Conservation (phyloP, 2,888 invertebrate genomes). For the Argyra leucocephala region DNA sequence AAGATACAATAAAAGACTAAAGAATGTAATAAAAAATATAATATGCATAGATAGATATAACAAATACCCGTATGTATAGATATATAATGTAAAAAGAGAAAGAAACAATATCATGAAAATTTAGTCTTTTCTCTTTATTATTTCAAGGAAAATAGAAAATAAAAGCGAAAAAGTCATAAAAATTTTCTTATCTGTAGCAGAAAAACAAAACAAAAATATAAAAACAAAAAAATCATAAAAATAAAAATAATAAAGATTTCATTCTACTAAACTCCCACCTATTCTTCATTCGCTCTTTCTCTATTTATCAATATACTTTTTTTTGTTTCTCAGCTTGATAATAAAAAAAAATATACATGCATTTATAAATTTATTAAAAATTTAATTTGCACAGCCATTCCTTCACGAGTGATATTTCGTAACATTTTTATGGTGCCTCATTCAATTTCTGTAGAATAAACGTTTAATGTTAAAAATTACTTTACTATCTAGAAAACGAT, state of each 20-base stretch:
- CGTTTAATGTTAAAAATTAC: no score
- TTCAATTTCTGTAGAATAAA: no score
- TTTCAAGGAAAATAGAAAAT: neutral
- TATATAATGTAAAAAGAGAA: neutral
- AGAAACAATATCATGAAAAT: neutral
- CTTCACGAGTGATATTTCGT: no score
- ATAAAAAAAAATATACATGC: no score
- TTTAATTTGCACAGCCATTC: no score
- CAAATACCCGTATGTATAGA: neutral
- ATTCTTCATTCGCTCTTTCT: neutral
- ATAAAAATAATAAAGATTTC: neutral
- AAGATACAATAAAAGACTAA: neutral
- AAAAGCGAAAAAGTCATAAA: constrained; percentile 1
- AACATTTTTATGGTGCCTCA: no score
- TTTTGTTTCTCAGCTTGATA: neutral
- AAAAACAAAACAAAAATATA: neutral
- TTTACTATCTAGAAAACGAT: no score
- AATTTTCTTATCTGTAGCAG: neutral
- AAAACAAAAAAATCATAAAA: neutral
- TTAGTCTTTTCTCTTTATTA: neutral
- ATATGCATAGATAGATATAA: neutral
- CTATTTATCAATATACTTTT: neutral
- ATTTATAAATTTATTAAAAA: no score
- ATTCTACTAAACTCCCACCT: neutral
- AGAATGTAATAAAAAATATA: neutral